Percentiles rank a stretch among this genome's conserved stretches.
These are phyloP conservation scores for Amiota communis DNA, from an alignment of 2,888 invertebrate genomes.

Conservation along the genomic window DNA sequence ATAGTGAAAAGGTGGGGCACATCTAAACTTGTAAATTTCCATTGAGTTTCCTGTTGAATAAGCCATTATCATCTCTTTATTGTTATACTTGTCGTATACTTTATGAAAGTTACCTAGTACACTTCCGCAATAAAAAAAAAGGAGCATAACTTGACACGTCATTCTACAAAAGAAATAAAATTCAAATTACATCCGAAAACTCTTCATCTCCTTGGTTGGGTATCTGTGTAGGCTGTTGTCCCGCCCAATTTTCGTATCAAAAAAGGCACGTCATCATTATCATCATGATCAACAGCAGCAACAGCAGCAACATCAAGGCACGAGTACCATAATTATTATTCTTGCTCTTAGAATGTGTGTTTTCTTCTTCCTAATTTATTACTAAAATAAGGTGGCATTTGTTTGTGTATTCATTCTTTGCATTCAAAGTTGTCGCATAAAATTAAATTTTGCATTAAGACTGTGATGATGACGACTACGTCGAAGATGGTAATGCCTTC, in stretches of 20 bases:
- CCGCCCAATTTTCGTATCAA: no score
- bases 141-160: neutral
- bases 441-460: conserved; percentile 19
- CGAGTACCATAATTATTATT: conserved; percentile 3
- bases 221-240: no score
- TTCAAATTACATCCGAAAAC: conserved; percentile 6
- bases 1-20: no score
- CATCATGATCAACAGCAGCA: no score
- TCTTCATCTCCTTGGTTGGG: no score
- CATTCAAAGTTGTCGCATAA: conserved; percentile 1
- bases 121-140: conserved; percentile 2
- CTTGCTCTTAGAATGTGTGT: neutral
- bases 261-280: no score
- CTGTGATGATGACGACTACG: neutral
- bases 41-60: no score
- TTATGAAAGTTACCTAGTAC: neutral
- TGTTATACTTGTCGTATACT: neutral
- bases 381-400: conserved; percentile 1
- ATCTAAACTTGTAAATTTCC: no score
- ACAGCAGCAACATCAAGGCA: neutral
- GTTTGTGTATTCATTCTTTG: conserved; percentile 1
- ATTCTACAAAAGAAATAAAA: conserved; percentile 7
- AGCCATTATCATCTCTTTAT: no score
- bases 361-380: conserved; percentile 10
- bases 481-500: neutral